Percentiles rank a stretch among this genome's conserved stretches.
Evolutionary conservation across 2,797 vertebrate genomes (phyloP).

Genomic region (Sebastolobus alascanus): DNA sequence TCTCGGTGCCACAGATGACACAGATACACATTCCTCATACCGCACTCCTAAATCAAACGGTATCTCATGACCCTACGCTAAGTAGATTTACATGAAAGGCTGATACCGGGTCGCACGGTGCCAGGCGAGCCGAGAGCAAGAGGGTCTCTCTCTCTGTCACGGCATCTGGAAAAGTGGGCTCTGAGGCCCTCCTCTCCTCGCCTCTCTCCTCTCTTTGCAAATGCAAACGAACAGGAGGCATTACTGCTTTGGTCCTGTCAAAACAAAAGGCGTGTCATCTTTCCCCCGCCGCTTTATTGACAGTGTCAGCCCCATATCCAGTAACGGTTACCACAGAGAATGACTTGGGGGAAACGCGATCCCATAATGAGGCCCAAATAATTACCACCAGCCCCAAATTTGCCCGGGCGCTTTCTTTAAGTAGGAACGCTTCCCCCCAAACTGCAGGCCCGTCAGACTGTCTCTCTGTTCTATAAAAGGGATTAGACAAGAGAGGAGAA

Average conservation of each 20-base stretch:
- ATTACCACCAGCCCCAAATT: slow-evolving; percentile 80
- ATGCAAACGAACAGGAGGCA: slow-evolving; percentile 73
- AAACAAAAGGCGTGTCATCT: slow-evolving; percentile 83
- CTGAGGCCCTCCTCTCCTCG: slow-evolving; percentile 24
- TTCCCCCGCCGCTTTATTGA: slow-evolving; percentile 77
- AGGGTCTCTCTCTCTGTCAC: slow-evolving; percentile 39
- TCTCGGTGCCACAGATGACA: slow-evolving; percentile 55
- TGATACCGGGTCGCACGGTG: slow-evolving; percentile 29
- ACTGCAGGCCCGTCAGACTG: slow-evolving; percentile 63
- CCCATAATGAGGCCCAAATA: slow-evolving; percentile 83
- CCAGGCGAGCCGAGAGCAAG: slow-evolving; percentile 30
- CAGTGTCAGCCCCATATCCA: slow-evolving; percentile 80
- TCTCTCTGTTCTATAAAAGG: slow-evolving; percentile 75
- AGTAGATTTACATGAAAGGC: slow-evolving; percentile 57
- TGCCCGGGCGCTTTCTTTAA: slow-evolving; percentile 76
- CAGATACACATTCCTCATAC: slow-evolving; percentile 50
- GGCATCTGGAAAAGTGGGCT: slow-evolving; percentile 76
- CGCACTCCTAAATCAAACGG: slow-evolving; percentile 50
- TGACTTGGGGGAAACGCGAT: slow-evolving; percentile 75
- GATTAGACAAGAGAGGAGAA: slow-evolving; percentile 68
- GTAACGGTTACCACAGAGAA: slow-evolving; percentile 77
- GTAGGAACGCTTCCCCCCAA: slow-evolving; percentile 54
- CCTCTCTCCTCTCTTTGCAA: slow-evolving; percentile 56
- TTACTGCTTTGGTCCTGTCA: slow-evolving; percentile 80
- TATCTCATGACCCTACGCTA: slow-evolving; percentile 47